Conservation (phyloP, 2,797 vertebrate genomes). For the Gallinago solitaria region DNA sequence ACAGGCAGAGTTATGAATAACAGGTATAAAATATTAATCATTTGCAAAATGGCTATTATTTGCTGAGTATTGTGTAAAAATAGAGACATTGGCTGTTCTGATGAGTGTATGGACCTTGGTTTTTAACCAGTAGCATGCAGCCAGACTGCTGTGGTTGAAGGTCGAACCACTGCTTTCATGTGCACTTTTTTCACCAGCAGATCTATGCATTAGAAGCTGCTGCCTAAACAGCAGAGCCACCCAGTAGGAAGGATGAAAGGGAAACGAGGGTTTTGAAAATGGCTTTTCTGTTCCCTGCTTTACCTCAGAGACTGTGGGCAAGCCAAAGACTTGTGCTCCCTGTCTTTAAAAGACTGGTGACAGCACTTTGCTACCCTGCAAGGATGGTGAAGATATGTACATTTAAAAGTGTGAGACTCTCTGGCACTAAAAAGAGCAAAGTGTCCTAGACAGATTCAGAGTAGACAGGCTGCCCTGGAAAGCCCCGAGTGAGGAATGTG, state of each 20-base stretch:
- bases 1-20: neutral
- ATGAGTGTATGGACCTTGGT: neutral
- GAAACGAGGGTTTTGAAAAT: neutral
- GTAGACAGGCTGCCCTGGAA: conserved; percentile 35
- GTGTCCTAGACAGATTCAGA: neutral
- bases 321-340: conserved; percentile 3
- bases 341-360: neutral
- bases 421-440: neutral
- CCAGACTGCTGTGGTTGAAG: neutral
- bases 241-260: conserved; percentile 27
- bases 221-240: neutral
- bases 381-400: neutral
- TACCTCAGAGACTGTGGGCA: neutral
- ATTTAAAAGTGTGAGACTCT: neutral
- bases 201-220: neutral
- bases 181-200: neutral
- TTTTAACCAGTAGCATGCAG: neutral
- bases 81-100: neutral
- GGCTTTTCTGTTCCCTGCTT: conserved; percentile 13
- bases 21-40: neutral
- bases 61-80: neutral
- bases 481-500: conserved; percentile 1
- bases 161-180: neutral
- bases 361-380: neutral
- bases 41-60: neutral